A percentile compares a stretch with the other conserved stretches of the same genome.
phyloP scores from a whole-genome alignment of 2,888 invertebrate species.

The Cheilosia vernalis region DNA sequence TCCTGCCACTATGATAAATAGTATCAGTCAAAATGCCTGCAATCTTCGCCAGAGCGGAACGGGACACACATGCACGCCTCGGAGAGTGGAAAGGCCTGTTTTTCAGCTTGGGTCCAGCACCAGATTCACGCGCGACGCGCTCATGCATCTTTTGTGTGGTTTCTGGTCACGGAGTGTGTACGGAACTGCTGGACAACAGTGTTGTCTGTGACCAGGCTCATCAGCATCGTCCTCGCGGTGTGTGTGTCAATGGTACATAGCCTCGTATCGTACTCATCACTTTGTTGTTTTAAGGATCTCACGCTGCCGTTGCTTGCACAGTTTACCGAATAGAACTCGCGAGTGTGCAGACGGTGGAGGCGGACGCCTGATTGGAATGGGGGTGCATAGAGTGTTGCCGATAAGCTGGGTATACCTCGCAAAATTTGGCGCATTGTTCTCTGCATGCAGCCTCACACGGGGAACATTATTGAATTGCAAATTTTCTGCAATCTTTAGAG shows the following conservation, averaged over 20 bases:
- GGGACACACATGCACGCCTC: slow-evolving; percentile 21
- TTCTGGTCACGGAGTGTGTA: slow-evolving; percentile 48
- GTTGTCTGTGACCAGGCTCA: slow-evolving; percentile 65
- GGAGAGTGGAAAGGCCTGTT: slow-evolving; percentile 43
- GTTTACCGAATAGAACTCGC: slow-evolving; percentile 38
- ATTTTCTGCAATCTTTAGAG: slow-evolving; percentile 60
- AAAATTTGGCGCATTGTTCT: slow-evolving; percentile 64
- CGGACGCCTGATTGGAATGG: not conserved
- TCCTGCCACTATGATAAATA: slow-evolving; percentile 73
- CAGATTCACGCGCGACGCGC: slow-evolving; percentile 43
- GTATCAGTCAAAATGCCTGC: slow-evolving; percentile 69
- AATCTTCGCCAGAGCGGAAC: slow-evolving; percentile 52
- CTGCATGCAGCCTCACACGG: slow-evolving; percentile 21
- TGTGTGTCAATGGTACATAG: slow-evolving; percentile 24
- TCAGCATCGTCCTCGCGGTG: slow-evolving; percentile 38
- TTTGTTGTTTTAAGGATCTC: slow-evolving; percentile 57
- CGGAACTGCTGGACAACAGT: slow-evolving; percentile 59
- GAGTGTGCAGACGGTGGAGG: not conserved
- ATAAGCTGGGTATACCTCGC: slow-evolving; percentile 39
- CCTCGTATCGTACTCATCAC: slow-evolving; percentile 31
- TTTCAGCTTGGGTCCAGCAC: slow-evolving; percentile 19
- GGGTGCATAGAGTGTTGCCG: not conserved
- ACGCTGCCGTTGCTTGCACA: slow-evolving; percentile 27
- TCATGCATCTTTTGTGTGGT: slow-evolving; percentile 63
- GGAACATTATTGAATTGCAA: slow-evolving; percentile 67